Conservation (phyloP, 2,888 invertebrate genomes). For the Eupithecia abbreviata region DNA sequence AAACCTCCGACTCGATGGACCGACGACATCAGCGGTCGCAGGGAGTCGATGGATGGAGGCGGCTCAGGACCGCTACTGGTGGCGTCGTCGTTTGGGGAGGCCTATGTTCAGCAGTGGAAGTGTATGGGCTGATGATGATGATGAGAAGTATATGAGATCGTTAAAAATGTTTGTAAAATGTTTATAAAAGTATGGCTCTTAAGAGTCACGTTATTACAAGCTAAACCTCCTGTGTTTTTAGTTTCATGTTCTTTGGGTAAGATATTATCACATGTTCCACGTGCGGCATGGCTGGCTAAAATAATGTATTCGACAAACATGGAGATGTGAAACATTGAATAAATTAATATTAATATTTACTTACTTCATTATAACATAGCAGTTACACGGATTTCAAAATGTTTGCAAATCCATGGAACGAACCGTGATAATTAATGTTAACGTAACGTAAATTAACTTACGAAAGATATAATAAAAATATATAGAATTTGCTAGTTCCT, state of each 20-base stretch:
- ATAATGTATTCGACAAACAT: constrained; percentile 11
- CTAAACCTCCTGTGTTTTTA: not conserved
- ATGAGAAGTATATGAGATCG: not conserved
- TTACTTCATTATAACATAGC: constrained; percentile 30
- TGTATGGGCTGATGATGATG: too few relatives aligned
- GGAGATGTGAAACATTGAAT: constrained; percentile 4
- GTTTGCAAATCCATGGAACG: not conserved
- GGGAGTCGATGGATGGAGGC: too few relatives aligned
- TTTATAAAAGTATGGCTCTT: too few relatives aligned
- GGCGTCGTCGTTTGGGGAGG: too few relatives aligned
- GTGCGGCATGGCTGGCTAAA: not conserved
- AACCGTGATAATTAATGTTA: constrained; percentile 12
- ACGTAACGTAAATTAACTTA: not conserved
- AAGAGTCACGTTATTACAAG: too few relatives aligned
- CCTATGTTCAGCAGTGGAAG: too few relatives aligned
- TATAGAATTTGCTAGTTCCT: constrained; percentile 1
- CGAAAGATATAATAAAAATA: not conserved
- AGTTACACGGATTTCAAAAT: constrained; percentile 17
- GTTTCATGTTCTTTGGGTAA: not conserved
- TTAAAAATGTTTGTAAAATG: not conserved
- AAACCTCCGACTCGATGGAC: too few relatives aligned
- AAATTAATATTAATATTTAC: constrained; percentile 34
- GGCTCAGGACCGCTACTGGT: too few relatives aligned
- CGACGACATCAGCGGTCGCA: too few relatives aligned
- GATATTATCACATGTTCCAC: not conserved